phyloP scores from a whole-genome alignment of 2,797 vertebrate species.

The Myoxocephalus aenaeus region DNA sequence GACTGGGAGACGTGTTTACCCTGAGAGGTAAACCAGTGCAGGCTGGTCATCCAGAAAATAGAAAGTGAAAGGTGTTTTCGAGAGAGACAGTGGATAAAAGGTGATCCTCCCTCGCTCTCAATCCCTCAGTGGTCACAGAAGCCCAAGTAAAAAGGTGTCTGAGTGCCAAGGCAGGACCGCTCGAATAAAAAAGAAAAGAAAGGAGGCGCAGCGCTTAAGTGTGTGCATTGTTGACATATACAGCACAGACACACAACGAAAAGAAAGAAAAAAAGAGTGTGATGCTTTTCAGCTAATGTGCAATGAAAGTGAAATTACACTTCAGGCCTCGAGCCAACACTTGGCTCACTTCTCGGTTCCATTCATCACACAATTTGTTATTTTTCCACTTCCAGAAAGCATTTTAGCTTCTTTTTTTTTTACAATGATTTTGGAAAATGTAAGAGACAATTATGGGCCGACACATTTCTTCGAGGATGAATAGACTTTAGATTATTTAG shows the following conservation, averaged over 20 bases:
- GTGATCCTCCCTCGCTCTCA: conserved; percentile 58
- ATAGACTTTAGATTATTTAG: neutral
- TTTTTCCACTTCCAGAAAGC: neutral
- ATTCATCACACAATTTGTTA: neutral
- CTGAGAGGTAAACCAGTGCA: conserved; percentile 58
- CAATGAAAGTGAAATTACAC: neutral
- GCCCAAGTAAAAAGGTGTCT: conserved; percentile 46
- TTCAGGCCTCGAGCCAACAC: neutral
- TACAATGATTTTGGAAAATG: neutral
- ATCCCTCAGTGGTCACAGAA: conserved; percentile 25
- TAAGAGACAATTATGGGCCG: neutral
- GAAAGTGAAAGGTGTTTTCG: conserved; percentile 69
- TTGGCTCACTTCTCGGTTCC: neutral
- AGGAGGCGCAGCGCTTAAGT: neutral
- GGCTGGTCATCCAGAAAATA: conserved; percentile 75
- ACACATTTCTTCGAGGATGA: neutral
- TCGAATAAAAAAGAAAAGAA: neutral
- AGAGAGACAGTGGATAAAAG: conserved; percentile 63
- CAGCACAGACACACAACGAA: neutral
- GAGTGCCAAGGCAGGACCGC: conserved; percentile 35
- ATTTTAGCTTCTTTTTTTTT: neutral
- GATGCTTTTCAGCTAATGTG: conserved; percentile 11
- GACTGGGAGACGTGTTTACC: conserved; percentile 43
- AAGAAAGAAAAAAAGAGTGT: neutral
- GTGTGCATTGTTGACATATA: neutral